Base-by-base conservation (phyloP, 1,140 invertebrate species). In the Trypoxylus dichotomus region DNA sequence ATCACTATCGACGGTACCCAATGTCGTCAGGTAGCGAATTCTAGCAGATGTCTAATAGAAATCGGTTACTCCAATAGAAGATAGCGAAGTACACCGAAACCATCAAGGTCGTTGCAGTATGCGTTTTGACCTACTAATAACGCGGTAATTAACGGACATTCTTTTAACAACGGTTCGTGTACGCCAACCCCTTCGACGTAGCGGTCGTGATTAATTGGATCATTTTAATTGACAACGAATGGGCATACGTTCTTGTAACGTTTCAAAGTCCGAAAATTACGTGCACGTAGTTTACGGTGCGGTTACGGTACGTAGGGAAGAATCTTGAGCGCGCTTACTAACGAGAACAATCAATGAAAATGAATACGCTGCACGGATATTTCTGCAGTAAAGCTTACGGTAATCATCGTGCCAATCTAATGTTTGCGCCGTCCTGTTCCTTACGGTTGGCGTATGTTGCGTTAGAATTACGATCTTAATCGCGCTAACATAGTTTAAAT, bases 101-200 rank as follows among this genome's bases (percentile, higher is more conserved):
- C 21, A 24, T 68, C 60, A 68, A 68, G 60, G 60, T 68, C 60
- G 60, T 68, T 68, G 60, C 60, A 68, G 60, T 27, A 29, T 68
- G 60, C 60, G 24, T 29, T 24, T 68, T 68, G 60, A 68, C 60
- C 60, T 29, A 68, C 60, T 29, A 68, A 68, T 68, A 29, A 27
- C 24, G 47, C 47, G 24, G 24, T 68, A 68, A 68, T 68, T 68
- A 68, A 27, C 21, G 60, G 19, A 19, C 13, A 68, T 29, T 11
- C 60, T 68, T 68, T 24, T 29, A 68, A 27, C 27, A 68, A 27
- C 21, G 15, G 13, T 68, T 68, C 21, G 21, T 68, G 27, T 10
- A 68, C 60, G 27, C 60, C 60, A 29, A 10, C 60, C 27, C 60
- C 24, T 68, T 27, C n/a, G n/a, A n/a, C n/a, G n/a, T n/a, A n/a